Evolutionary conservation across 2,888 invertebrate genomes (phyloP).

Genomic region (Melikaiella ostensackeni): DNA sequence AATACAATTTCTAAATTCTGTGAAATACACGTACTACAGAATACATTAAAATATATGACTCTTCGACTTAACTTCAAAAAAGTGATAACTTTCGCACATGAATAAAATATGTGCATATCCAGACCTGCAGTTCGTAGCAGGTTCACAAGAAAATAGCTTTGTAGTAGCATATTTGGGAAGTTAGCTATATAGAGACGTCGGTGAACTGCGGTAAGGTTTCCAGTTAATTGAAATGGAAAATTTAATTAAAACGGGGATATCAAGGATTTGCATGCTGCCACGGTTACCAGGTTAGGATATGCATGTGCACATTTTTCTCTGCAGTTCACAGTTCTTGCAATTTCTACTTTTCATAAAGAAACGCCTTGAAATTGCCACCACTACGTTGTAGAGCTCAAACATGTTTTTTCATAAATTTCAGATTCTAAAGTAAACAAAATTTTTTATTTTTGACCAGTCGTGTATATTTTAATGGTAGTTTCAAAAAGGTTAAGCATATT

Average conservation of each 20-base stretch:
- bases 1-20: neutral
- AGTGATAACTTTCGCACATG: slow-evolving; percentile 23
- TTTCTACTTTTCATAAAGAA: slow-evolving; percentile 30
- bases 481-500: neutral
- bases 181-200: slow-evolving; percentile 24
- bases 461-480: neutral
- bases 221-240: slow-evolving; percentile 52
- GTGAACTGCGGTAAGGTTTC: slow-evolving; percentile 52
- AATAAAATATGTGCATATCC: slow-evolving; percentile 29
- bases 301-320: slow-evolving; percentile 40
- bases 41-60: neutral
- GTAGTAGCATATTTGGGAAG: slow-evolving; percentile 33
- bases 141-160: slow-evolving; percentile 27
- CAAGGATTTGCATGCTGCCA: slow-evolving; percentile 36
- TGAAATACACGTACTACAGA: neutral
- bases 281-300: slow-evolving; percentile 10
- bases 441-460: neutral
- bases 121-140: neutral
- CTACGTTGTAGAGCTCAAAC: neutral
- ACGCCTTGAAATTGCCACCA: neutral
- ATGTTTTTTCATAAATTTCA: neutral
- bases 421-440: neutral
- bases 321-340: slow-evolving; percentile 10
- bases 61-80: neutral
- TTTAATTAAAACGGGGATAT: slow-evolving; percentile 50